These are phyloP conservation scores for Oreochromis mossambicus DNA, from an alignment of 2,797 vertebrate species.

Conservation along the genomic window DNA sequence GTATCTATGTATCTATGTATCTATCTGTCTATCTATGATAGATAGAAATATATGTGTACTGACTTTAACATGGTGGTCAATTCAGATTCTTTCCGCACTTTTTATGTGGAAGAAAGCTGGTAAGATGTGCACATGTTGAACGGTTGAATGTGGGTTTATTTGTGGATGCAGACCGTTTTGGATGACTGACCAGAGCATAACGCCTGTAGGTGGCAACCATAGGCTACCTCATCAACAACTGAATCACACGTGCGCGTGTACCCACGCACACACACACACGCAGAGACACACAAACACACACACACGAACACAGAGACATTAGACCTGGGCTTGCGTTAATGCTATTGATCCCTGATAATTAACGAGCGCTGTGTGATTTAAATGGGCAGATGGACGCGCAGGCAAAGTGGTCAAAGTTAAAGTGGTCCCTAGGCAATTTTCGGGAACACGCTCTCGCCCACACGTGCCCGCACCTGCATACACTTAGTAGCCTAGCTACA, in stretches of 20 bases:
- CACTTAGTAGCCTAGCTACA: not conserved
- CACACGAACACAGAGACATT: not conserved
- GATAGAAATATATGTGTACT: not conserved
- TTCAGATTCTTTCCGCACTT: not conserved
- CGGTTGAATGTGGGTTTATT: slow-evolving; percentile 12
- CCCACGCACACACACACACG: not conserved
- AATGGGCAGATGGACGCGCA: slow-evolving; percentile 38
- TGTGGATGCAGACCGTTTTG: slow-evolving; percentile 36
- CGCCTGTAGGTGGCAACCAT: slow-evolving; percentile 81
- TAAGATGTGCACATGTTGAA: not conserved
- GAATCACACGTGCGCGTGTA: slow-evolving; percentile 2
- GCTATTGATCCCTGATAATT: slow-evolving; percentile 71
- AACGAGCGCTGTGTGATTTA: slow-evolving; percentile 53
- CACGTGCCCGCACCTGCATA: slow-evolving; percentile 20
- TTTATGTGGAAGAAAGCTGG: not conserved
- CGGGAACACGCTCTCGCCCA: slow-evolving; percentile 24
- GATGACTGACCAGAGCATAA: slow-evolving; percentile 51
- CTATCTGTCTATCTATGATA: too few relatives aligned
- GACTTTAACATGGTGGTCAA: not conserved
- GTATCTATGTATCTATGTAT: not conserved
- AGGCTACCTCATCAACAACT: slow-evolving; percentile 61
- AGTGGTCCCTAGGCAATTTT: slow-evolving; percentile 53
- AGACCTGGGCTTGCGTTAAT: slow-evolving; percentile 52
- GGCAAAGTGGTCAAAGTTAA: slow-evolving; percentile 62
- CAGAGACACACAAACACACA: not conserved